A percentile compares a stretch with the other conserved stretches of the same genome.
Evolutionary conservation across 2,797 vertebrate genomes (phyloP).

Genomic region (Sardinella longiceps): DNA sequence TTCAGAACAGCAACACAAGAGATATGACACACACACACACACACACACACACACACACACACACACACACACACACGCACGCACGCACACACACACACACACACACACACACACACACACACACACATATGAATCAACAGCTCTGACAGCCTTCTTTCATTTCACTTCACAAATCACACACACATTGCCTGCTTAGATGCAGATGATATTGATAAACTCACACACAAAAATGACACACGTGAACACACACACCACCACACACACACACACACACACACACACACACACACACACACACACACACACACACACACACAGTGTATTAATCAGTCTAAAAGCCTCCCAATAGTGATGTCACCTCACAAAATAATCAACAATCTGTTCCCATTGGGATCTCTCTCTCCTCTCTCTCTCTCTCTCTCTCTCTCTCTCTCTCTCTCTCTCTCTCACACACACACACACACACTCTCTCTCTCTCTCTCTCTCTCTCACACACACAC

Average conservation of each 20-base stretch:
- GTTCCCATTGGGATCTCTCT: conserved; percentile 57
- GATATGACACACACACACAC: conserved; percentile 46
- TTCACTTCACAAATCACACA: not conserved
- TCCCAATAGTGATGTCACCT: conserved; percentile 68
- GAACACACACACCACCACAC: not conserved
- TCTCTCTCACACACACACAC: not conserved
- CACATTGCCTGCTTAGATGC: not conserved
- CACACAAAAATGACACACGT: not conserved
- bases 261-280: not conserved
- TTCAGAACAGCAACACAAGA: conserved; percentile 51
- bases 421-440: not conserved
- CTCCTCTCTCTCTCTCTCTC: conserved; percentile 33
- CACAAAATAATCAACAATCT: conserved; percentile 59
- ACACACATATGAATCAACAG: not conserved
- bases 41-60: not conserved
- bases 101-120: conserved; percentile 26
- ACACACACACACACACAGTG: conserved; percentile 33
- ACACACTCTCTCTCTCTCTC: not conserved
- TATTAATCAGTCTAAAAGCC: conserved; percentile 74
- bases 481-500: not conserved
- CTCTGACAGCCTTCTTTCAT: not conserved
- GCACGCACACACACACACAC: conserved; percentile 32
- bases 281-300: not conserved
- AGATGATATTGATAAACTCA: not conserved
- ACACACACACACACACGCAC: not conserved